These are phyloP conservation scores for Petrolisthes cinctipes DNA, from an alignment of 2,888 invertebrate genomes.

Conservation along the genomic window DNA sequence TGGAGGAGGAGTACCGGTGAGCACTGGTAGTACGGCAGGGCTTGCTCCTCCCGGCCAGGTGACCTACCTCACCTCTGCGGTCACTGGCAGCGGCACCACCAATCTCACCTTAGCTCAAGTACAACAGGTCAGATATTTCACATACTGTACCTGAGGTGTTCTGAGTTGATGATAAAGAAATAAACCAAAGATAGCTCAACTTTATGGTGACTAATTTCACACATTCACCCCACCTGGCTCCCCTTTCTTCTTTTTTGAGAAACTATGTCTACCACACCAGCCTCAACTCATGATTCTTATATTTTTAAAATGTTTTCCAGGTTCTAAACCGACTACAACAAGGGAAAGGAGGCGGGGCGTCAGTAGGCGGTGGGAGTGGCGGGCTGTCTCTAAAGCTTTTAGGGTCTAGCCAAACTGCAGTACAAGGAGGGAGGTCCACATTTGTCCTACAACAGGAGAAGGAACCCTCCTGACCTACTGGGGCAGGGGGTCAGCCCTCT, in stretches of 20 bases:
- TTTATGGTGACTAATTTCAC: no score
- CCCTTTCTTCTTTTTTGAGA: background rate
- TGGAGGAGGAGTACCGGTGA: constrained; percentile 29
- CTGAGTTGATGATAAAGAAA: no score
- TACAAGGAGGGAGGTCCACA: constrained; percentile 55
- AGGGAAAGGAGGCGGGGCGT: constrained; percentile 49
- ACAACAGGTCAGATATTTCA: constrained; percentile 49
- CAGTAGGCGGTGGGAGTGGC: constrained; percentile 45
- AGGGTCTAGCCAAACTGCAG: constrained; percentile 51
- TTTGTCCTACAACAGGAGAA: constrained; percentile 65
- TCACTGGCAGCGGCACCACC: constrained; percentile 39
- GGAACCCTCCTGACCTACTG: constrained; percentile 65
- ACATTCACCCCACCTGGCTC: no score
- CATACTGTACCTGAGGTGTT: background rate
- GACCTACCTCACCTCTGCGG: constrained; percentile 59
- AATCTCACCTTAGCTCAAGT: constrained; percentile 56
- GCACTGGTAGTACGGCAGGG: constrained; percentile 33
- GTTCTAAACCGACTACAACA: constrained; percentile 58
- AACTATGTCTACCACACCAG: background rate
- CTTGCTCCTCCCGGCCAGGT: constrained; percentile 50
- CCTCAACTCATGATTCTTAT: background rate
- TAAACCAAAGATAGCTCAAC: no score
- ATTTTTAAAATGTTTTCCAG: constrained; percentile 30
- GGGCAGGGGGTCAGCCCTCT: constrained; percentile 59
- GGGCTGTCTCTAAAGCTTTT: constrained; percentile 54